phyloP scores from a whole-genome alignment of 2,113 vertebrate genomes.

The Globicephala melas region DNA sequence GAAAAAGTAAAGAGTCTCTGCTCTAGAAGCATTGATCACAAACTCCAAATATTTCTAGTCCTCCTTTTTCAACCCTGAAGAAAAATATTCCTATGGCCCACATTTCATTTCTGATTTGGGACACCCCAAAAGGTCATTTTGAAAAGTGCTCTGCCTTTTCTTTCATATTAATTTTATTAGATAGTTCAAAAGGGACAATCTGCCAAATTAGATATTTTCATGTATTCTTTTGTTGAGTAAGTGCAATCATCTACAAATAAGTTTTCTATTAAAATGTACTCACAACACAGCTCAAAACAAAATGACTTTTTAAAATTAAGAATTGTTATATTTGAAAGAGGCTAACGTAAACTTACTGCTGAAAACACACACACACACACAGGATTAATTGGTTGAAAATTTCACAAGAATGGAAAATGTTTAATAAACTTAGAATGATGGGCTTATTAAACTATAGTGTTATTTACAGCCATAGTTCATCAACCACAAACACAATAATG shows the following conservation, averaged over 20 bases:
- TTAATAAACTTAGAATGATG: slow-evolving; percentile 69
- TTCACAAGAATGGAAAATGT: slow-evolving; percentile 71
- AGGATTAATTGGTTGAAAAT: not conserved
- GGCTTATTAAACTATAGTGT: slow-evolving; percentile 59
- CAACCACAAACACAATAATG: slow-evolving; percentile 69
- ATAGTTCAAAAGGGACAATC: not conserved
- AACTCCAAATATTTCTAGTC: not conserved
- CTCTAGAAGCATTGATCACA: not conserved
- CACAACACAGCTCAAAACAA: not conserved
- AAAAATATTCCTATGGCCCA: not conserved
- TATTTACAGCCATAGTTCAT: slow-evolving; percentile 71
- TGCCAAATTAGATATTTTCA: slow-evolving; percentile 34
- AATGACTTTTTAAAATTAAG: not conserved
- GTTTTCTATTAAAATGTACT: slow-evolving; percentile 26
- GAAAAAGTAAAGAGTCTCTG: not conserved
- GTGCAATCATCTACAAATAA: not conserved
- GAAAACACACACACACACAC: not conserved
- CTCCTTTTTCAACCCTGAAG: not conserved
- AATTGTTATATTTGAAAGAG: slow-evolving; percentile 17
- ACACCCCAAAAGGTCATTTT: not conserved
- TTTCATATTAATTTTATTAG: slow-evolving; percentile 17
- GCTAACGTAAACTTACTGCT: not conserved
- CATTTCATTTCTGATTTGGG: not conserved
- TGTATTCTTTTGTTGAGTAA: not conserved
- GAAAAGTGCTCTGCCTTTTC: not conserved